phyloP scores from a whole-genome alignment of 2,888 invertebrate species.

The Helleia helle region DNA sequence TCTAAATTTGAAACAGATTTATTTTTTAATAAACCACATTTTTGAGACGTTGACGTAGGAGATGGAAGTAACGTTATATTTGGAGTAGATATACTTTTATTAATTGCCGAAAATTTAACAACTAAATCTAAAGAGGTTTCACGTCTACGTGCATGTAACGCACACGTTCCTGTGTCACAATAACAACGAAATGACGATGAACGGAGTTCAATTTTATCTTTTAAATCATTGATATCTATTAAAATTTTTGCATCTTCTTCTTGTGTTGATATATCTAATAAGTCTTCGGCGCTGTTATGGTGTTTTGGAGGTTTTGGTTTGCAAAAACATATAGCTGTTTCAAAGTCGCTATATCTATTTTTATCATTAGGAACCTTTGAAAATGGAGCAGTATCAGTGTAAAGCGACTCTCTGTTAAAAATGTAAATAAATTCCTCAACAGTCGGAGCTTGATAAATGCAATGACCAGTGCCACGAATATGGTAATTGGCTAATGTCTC shows the following conservation, averaged over 20 bases:
- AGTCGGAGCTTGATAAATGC: conserved; percentile 58
- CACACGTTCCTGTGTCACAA: conserved; percentile 52
- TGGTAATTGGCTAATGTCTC: conserved; percentile 61
- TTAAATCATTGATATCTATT: conserved; percentile 44
- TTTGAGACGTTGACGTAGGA: conserved; percentile 42
- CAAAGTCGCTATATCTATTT: conserved; percentile 53
- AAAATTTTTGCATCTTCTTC: conserved; percentile 37
- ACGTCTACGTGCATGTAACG: conserved; percentile 46
- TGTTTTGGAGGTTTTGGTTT: conserved; percentile 50
- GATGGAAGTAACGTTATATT: conserved; percentile 49
- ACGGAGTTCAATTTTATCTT: conserved; percentile 37
- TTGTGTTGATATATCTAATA: conserved; percentile 38
- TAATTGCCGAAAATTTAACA: conserved; percentile 60
- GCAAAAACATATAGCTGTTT: conserved; percentile 68
- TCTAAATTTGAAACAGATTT: conserved; percentile 54
- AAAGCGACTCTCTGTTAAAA: conserved; percentile 60
- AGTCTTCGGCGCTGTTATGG: conserved; percentile 61
- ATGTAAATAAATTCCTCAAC: conserved; percentile 59
- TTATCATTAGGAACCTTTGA: conserved; percentile 37
- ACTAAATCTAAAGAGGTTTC: conserved; percentile 40
- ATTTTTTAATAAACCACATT: conserved; percentile 41
- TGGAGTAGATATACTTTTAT: conserved; percentile 63
- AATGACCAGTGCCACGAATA: conserved; percentile 64
- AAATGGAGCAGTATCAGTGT: conserved; percentile 45
- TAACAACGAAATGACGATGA: conserved; percentile 60